Conservation (phyloP, 2,113 vertebrate genomes). For the Corythornis madagascariensis region DNA sequence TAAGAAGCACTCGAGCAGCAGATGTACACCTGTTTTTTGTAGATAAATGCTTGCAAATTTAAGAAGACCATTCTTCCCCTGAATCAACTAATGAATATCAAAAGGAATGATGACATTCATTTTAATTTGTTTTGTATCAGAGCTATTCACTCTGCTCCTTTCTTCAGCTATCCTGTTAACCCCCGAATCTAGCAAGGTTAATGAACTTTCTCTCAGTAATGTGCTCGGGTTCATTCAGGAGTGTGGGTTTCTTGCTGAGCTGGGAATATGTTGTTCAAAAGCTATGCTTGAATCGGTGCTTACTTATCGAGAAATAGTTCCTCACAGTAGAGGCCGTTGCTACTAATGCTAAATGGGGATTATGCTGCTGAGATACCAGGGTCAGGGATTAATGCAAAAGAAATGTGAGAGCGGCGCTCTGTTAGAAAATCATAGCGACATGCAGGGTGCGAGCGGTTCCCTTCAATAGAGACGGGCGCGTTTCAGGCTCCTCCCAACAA, state of each 20-base stretch:
- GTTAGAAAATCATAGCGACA: not conserved
- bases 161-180: constrained; percentile 81
- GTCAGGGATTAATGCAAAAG: constrained; percentile 78
- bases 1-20: constrained; percentile 70
- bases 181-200: constrained; percentile 77
- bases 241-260: constrained; percentile 76
- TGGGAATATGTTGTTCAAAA: constrained; percentile 76
- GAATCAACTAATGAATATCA: constrained; percentile 87
- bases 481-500: constrained; percentile 6
- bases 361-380: constrained; percentile 75
- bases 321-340: constrained; percentile 73
- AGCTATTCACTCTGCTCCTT: constrained; percentile 76
- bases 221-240: constrained; percentile 74
- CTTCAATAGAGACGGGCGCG: not conserved
- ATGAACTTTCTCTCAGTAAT: constrained; percentile 81
- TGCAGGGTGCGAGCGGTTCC: not conserved
- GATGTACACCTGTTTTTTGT: constrained; percentile 83
- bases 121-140: constrained; percentile 83
- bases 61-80: constrained; percentile 72
- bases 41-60: constrained; percentile 84
- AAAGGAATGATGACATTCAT: constrained; percentile 83
- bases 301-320: constrained; percentile 79
- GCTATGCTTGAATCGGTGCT: constrained; percentile 67
- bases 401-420: constrained; percentile 56
- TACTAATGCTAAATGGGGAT: constrained; percentile 82